Percentiles rank a stretch among this genome's conserved stretches.
Conservation (phyloP, 2,113 vertebrate species). For the Dasyornis broadbenti region DNA sequence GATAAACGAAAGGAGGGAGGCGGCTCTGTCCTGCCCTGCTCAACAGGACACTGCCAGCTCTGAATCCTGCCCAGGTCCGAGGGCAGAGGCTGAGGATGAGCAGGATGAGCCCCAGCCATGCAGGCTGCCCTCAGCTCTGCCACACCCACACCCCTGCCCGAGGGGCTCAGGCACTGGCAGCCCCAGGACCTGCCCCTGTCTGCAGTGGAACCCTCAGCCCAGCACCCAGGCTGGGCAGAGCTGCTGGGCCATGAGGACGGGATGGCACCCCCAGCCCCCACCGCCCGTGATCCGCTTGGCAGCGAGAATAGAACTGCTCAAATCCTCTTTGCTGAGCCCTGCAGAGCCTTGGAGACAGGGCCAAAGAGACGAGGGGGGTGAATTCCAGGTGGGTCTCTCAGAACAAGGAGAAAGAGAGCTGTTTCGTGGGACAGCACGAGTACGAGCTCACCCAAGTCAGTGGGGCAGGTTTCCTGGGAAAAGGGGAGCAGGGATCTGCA, state of each 20-base stretch:
- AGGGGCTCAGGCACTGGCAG: not conserved
- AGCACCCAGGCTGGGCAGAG: not conserved
- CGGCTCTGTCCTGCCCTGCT: not conserved
- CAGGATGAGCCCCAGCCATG: rapidly evolving
- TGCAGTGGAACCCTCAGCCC: no score
- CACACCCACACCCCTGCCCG: rapidly evolving
- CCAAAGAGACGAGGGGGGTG: not conserved
- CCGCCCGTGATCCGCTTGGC: not conserved
- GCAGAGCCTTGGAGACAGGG: not conserved
- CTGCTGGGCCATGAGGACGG: rapidly evolving
- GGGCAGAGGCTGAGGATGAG: not conserved
- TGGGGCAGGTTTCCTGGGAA: not conserved
- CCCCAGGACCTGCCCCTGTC: not conserved
- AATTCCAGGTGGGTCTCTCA: not conserved
- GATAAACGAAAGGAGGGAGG: not conserved
- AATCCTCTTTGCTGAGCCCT: conserved; percentile 13
- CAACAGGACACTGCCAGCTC: not conserved
- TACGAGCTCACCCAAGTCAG: rapidly evolving
- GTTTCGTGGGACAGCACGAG: rapidly evolving
- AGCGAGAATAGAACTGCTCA: not conserved
- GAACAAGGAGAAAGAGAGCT: not conserved
- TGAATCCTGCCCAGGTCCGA: not conserved
- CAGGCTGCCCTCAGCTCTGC: not conserved
- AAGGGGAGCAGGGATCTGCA: not conserved
- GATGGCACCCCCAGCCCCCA: not conserved